These are phyloP conservation scores for Liodrosophila aerea DNA, from an alignment of 2,888 invertebrate genomes.

Conservation along the genomic window DNA sequence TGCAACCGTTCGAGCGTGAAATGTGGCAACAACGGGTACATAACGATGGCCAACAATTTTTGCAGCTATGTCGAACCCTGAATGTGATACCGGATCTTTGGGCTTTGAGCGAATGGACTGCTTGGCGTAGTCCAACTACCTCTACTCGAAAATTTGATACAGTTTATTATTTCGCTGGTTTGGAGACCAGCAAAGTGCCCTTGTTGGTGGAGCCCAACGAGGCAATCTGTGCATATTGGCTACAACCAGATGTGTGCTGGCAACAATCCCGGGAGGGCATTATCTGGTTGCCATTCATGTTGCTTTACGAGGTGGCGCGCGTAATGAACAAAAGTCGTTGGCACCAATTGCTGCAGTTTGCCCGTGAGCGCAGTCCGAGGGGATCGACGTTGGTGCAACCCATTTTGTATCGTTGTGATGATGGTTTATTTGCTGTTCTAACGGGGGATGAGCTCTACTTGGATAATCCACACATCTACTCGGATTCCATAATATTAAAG, in stretches of 20 bases:
- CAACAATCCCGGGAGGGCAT: conserved; percentile 44
- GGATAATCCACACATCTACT: conserved; percentile 66
- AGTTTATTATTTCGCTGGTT: conserved; percentile 61
- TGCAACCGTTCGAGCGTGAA: conserved; percentile 84
- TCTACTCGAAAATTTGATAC: conserved; percentile 72
- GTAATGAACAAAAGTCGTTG: conserved; percentile 84
- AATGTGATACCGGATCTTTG: conserved; percentile 90
- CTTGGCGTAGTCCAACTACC: conserved; percentile 90
- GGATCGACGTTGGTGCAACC: conserved; percentile 85
- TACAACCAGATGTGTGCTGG: conserved; percentile 55
- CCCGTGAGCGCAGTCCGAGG: conserved; percentile 83
- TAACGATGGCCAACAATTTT: conserved; percentile 83
- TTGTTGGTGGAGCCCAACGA: conserved; percentile 72
- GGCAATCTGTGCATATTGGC: conserved; percentile 54
- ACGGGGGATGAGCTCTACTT: conserved; percentile 85
- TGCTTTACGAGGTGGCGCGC: conserved; percentile 88
- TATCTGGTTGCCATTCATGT: conserved; percentile 86
- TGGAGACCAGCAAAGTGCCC: conserved; percentile 43
- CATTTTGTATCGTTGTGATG: conserved; percentile 83
- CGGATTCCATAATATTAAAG: conserved; percentile 58
- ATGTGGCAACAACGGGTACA: conserved; percentile 85
- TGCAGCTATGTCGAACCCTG: conserved; percentile 86
- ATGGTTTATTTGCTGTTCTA: conserved; percentile 85
- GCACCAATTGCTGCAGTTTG: conserved; percentile 85
- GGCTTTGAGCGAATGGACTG: conserved; percentile 91